Evolutionary conservation across 1,140 invertebrate genomes (phyloP).

Genomic region (Drosophila eugracilis): DNA sequence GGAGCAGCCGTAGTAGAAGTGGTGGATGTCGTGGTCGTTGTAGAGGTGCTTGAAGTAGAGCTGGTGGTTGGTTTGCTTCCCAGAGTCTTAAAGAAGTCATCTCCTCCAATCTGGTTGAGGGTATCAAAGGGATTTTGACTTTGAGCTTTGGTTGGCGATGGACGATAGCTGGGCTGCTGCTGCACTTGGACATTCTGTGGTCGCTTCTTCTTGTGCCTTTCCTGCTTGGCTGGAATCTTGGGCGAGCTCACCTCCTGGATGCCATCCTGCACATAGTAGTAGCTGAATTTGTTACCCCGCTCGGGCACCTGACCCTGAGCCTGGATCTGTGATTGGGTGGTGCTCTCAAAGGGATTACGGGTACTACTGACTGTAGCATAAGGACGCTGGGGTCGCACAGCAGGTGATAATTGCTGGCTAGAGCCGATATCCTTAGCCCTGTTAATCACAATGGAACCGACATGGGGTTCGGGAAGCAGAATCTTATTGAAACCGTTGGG

Average conservation of each 20-base stretch:
- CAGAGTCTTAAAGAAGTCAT: conserved; percentile 75
- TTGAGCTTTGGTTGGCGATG: conserved; percentile 48
- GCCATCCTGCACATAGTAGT: conserved; percentile 75
- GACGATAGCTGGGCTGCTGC: conserved; percentile 68
- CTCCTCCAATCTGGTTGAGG: conserved; percentile 76
- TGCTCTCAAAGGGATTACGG: conserved; percentile 69
- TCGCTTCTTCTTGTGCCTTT: conserved; percentile 75
- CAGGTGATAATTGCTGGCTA: conserved; percentile 33
- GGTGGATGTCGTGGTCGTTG: conserved; percentile 50
- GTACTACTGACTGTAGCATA: conserved; percentile 47
- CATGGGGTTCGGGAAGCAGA: conserved; percentile 92
- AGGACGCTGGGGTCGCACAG: conserved; percentile 53
- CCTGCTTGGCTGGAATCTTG: conserved; percentile 69
- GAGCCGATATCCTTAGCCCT: conserved; percentile 53
- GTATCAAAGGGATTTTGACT: conserved; percentile 73
- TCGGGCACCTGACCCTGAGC: conserved; percentile 31
- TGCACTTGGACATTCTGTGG: conserved; percentile 62
- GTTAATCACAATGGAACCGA: conserved; percentile 92
- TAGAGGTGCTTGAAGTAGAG: conserved; percentile 59
- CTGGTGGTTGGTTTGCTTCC: conserved; percentile 51
- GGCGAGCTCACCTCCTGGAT: conserved; percentile 76
- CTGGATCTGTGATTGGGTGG: conserved; percentile 32
- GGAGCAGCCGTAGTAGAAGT: conserved; percentile 70
- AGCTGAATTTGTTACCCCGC: conserved; percentile 79
- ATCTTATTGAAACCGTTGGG: conserved; percentile 93